phyloP scores from a whole-genome alignment of 1,140 invertebrate species.

The Drosophila baimaii region DNA sequence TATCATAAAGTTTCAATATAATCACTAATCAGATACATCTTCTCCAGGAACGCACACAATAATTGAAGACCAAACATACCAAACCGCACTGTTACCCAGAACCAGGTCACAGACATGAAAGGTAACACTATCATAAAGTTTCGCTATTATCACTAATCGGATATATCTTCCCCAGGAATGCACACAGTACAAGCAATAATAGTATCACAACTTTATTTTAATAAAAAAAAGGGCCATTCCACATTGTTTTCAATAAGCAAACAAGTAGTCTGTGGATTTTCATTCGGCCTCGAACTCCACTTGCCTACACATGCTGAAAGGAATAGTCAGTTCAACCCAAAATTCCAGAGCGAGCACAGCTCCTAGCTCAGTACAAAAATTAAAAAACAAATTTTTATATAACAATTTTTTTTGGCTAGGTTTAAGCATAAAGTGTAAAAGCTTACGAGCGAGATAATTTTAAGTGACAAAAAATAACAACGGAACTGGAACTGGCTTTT shows the following conservation, averaged over 20 bases:
- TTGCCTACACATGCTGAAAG: neutral
- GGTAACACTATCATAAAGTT: too few species aligned
- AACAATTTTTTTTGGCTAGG: neutral
- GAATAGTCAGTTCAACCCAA: neutral
- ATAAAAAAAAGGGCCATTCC: too few species aligned
- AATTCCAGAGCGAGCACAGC: neutral
- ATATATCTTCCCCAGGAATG: neutral
- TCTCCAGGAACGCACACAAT: too few species aligned
- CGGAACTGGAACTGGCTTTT: too few species aligned
- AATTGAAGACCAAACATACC: too few species aligned
- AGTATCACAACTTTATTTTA: neutral
- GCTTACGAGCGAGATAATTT: slow-evolving; percentile 2
- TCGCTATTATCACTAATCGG: neutral
- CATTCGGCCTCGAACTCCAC: neutral
- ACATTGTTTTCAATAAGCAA: slow-evolving; percentile 11
- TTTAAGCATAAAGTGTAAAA: neutral
- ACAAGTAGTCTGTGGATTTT: neutral
- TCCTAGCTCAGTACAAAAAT: neutral
- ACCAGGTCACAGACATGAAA: too few species aligned
- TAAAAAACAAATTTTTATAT: neutral
- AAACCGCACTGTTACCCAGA: too few species aligned
- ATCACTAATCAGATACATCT: too few species aligned
- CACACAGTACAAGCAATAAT: neutral
- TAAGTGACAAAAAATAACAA: slow-evolving; percentile 3
- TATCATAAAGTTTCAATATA: too few species aligned